Evolutionary conservation across 2,797 vertebrate species (phyloP), one percentile per base, ranked within the genome.

Genomic region (Tolypeutes matacus): DNA sequence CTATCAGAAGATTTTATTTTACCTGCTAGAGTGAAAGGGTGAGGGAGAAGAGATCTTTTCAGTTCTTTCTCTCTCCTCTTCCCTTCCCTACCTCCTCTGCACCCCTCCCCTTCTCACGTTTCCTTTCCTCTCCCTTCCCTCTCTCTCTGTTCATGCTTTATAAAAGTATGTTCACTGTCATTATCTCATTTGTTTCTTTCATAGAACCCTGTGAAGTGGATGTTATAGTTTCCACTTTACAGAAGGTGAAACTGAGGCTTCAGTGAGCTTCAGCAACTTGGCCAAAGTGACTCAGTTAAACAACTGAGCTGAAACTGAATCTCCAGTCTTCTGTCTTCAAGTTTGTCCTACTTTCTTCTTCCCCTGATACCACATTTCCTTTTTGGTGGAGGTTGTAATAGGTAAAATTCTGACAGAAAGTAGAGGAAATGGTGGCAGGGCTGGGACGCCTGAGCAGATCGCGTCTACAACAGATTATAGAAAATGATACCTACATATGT

Each of bases 1-100:
- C 73, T 72, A 62, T 65, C 77, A 81, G 17, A 96, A 53, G n/a
- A 51, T 75, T 87, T 86, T 34, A 42, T 78, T 90, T 92, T 65
- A 64, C 60, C 62, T 89, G 39, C 39, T 29, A 25, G 3, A 58
- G 23, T 60, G 7, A 86, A 89, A 89, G 17, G 29, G 20, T 1
- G 7, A 78, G 27, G 58, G 11, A 87, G 29, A 29, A n/a, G 7
- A 60, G 17, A 27, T 64, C 2, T 70, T 73, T 60, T 60, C 9
- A 80, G n/a, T 31, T 27, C 80, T 94, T 67, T 23, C 14, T 49
- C 10, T 20, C 56, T 23, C 36, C 9, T 39, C 56, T 10, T 73
- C 7, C 18, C 21, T 8, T 53, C n/a, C 15, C 39, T 11, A 7
- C 0, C 27, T 2, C 72, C n/a, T 86, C 51, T 70, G 56, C 20